Percentiles rank a stretch among this genome's conserved stretches.
These are phyloP conservation scores for Smithornis capensis DNA, from an alignment of 2,113 vertebrate species.

Conservation along the genomic window DNA sequence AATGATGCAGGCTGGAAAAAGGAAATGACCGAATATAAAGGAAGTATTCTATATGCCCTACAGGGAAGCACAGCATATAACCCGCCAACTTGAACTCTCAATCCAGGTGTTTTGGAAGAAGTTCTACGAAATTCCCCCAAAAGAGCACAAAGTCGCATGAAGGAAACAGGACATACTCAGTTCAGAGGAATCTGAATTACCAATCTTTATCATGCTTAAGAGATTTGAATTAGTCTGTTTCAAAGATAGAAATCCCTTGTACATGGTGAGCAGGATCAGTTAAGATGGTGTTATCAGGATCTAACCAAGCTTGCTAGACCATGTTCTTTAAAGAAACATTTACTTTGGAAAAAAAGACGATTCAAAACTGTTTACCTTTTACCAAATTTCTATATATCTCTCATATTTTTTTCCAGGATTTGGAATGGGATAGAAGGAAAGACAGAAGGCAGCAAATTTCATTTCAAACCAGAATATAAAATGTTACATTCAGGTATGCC, in stretches of 20 bases:
- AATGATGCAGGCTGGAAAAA: not conserved
- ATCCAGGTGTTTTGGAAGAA: not conserved
- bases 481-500: not conserved
- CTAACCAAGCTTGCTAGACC: rapidly evolving
- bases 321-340: not conserved
- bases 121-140: not conserved
- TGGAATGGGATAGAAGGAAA: not conserved
- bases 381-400: not conserved
- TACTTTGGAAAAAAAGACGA: not conserved
- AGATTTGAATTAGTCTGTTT: not conserved
- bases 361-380: not conserved
- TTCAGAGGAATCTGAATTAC: not conserved
- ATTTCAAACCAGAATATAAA: not conserved
- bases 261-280: not conserved
- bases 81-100: not conserved
- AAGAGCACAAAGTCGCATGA: not conserved
- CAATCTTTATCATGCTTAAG: not conserved
- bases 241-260: not conserved
- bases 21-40: not conserved
- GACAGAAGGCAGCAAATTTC: not conserved
- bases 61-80: not conserved
- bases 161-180: not conserved
- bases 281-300: not conserved
- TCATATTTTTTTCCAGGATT: not conserved
- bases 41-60: not conserved